These are phyloP conservation scores for Cyprinodon tularosa DNA, from an alignment of 2,113 vertebrate species.

Conservation along the genomic window DNA sequence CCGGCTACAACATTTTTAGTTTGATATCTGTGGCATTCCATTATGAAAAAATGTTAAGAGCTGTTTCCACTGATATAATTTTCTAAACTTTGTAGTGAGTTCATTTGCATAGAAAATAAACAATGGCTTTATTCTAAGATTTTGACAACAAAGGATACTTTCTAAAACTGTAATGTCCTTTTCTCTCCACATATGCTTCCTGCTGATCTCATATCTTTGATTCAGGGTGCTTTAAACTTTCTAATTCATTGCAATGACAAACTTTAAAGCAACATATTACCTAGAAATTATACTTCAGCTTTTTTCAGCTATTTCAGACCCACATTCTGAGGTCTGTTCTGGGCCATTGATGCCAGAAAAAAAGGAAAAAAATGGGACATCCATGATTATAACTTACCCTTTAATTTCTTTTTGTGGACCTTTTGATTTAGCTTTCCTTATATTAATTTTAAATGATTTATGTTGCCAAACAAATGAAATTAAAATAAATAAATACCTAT, in stretches of 20 bases:
- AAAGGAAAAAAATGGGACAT: neutral
- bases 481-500: too few species aligned
- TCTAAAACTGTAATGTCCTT: neutral
- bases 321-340: neutral
- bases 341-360: neutral
- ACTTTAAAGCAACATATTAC: neutral
- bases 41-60: neutral
- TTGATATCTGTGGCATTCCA: neutral
- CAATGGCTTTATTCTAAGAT: neutral
- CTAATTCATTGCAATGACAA: neutral
- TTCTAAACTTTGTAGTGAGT: neutral
- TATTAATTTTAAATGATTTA: too few species aligned
- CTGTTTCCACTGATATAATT: neutral
- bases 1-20: neutral
- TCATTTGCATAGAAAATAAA: conserved; percentile 19
- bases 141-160: neutral
- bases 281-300: too few species aligned
- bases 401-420: neutral
- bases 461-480: too few species aligned
- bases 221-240: neutral
- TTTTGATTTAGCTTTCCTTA: neutral
- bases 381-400: neutral
- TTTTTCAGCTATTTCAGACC: neutral
- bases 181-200: neutral
- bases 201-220: neutral